phyloP scores from a whole-genome alignment of 2,113 vertebrate species.

The Eulemur macaco region DNA sequence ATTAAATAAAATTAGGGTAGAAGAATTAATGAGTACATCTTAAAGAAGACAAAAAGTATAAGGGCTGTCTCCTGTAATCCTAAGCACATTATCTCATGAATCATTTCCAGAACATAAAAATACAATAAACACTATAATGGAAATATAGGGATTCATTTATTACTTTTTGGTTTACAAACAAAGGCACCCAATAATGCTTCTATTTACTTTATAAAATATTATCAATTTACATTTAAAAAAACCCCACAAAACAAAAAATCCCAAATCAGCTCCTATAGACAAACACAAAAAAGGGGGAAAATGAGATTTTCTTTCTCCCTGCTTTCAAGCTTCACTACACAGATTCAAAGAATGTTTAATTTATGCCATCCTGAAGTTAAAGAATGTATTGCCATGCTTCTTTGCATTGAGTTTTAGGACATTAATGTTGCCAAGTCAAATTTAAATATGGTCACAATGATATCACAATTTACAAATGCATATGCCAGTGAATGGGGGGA shows the following conservation, averaged over 20 bases:
- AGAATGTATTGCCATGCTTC: constrained; percentile 25
- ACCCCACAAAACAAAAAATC: constrained; percentile 69
- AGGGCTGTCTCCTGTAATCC: neutral
- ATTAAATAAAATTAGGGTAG: constrained; percentile 34
- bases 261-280: constrained; percentile 59
- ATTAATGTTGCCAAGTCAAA: constrained; percentile 60
- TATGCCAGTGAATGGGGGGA: neutral
- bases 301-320: constrained; percentile 70
- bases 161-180: constrained; percentile 95
- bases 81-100: constrained; percentile 23
- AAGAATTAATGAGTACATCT: constrained; percentile 21
- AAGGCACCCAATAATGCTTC: constrained; percentile 91
- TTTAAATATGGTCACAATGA: constrained; percentile 61
- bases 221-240: constrained; percentile 80
- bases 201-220: constrained; percentile 85
- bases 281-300: constrained; percentile 63
- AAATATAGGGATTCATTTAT: constrained; percentile 86
- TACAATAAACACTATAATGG: constrained; percentile 74
- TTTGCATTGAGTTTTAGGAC: constrained; percentile 57
- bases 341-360: constrained; percentile 64
- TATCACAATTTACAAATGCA: constrained; percentile 42
- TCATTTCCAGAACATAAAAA: constrained; percentile 63
- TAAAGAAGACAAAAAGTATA: neutral
- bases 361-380: constrained; percentile 57
- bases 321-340: constrained; percentile 74